These are phyloP conservation scores for Halcyon leucocephala DNA, from an alignment of 2,797 vertebrate genomes.

Conservation along the genomic window DNA sequence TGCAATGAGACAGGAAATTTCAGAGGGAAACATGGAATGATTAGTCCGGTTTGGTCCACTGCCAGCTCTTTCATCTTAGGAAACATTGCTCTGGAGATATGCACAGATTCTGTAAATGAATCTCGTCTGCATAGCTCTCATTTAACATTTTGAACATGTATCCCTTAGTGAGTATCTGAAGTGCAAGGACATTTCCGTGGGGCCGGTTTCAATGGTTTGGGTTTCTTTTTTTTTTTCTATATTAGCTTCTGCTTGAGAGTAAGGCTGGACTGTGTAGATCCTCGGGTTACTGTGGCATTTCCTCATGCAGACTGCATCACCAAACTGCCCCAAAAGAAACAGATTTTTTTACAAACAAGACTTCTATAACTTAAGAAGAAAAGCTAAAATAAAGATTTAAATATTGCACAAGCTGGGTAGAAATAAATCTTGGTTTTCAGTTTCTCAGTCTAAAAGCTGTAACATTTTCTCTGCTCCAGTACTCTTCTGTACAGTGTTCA, in stretches of 20 bases:
- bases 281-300: background rate
- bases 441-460: background rate
- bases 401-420: background rate
- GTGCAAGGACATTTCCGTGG: background rate
- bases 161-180: background rate
- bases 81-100: slow-evolving; percentile 20
- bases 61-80: slow-evolving; percentile 21
- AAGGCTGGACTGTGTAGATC: background rate
- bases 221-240: background rate
- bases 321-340: background rate
- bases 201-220: background rate
- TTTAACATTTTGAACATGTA: background rate
- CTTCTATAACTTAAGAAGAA: background rate
- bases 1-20: background rate
- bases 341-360: background rate
- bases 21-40: background rate
- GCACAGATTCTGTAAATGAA: slow-evolving; percentile 20
- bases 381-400: background rate
- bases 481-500: background rate
- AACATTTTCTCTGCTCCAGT: background rate
- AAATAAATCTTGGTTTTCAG: background rate
- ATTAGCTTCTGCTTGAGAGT: background rate
- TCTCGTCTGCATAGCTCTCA: background rate
- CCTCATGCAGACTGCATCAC: background rate
- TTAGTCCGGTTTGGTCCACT: background rate